Evolutionary conservation across 2,888 invertebrate genomes (phyloP), one percentile per base, ranked within the genome.

Genomic region (Papilio gigon): DNA sequence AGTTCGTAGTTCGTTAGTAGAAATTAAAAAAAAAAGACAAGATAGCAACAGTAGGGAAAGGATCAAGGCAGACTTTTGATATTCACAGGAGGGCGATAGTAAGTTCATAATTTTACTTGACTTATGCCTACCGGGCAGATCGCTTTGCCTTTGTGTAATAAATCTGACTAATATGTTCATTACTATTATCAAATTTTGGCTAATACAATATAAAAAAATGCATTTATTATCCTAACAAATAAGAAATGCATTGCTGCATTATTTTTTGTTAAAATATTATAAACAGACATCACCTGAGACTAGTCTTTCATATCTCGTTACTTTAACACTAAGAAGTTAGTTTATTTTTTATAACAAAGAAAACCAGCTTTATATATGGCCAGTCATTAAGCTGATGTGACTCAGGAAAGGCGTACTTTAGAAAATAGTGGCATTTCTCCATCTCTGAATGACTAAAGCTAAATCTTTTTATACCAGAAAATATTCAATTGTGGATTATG

Each of bases 291-390:
- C 40, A 40, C 27, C 50, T 50, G 25, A 14, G 14, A 50, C 14
- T n/a, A 50, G 27, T 27, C n/a, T 44, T 40, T 20, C 20, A 22
- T n/a, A 27, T 50, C 50, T 50, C 25, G n/a, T 50, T 50, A 14
- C 27, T 14, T 4, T 50, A 50, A 56, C 17, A 30, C 14, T 30
- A 30, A 9, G 53, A 56, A 56, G 53, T 30, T 30, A 11, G 8
- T 53, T 30, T 50, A 9, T 20, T 25, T 50, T 50, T 25, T 27
- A 6, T 27, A 6, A 30, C 8, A 17, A 14, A 30, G 53, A 56
- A 56, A 56, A 30, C 61, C 30, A 61, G 42, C 42, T 27, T 44
- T 62, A 62, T 62, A 62, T 12, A 63, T 63, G 20, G 47, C 33
- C 17, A 14, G 20, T 47, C 62, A 47, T 63, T 63, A 47, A 35